Evolutionary conservation across 1,140 invertebrate genomes (phyloP).

Genomic region (Penaeus vannamei): DNA sequence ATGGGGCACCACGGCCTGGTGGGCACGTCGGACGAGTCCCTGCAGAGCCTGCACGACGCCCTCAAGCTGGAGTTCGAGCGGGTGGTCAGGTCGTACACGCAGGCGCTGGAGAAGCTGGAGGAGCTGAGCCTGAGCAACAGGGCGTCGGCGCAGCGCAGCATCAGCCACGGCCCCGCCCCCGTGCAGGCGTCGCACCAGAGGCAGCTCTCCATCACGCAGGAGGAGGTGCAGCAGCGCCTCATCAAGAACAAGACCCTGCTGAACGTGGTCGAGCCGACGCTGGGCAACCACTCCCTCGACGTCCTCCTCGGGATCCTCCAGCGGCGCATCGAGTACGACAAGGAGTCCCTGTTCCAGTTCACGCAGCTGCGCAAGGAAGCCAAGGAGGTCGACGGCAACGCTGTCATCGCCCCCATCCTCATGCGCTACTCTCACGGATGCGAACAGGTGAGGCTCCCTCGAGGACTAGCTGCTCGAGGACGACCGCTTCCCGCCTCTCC

Average conservation of each 20-base stretch:
- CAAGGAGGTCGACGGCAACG: slow-evolving; percentile 74
- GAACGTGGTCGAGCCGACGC: slow-evolving; percentile 84
- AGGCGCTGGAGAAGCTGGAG: slow-evolving; percentile 88
- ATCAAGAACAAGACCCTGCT: slow-evolving; percentile 93
- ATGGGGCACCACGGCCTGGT: slow-evolving; percentile 91
- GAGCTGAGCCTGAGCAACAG: slow-evolving; percentile 78
- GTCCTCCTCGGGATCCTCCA: slow-evolving; percentile 78
- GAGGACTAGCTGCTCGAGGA: too few species aligned
- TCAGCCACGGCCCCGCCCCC: slow-evolving; percentile 82
- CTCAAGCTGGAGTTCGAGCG: slow-evolving; percentile 87
- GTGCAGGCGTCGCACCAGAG: slow-evolving; percentile 91
- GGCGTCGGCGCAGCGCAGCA: slow-evolving; percentile 66
- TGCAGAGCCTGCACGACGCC: slow-evolving; percentile 78
- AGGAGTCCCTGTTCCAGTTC: slow-evolving; percentile 81
- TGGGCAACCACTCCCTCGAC: slow-evolving; percentile 75
- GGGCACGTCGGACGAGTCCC: slow-evolving; percentile 76
- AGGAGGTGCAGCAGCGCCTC: slow-evolving; percentile 85
- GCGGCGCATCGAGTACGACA: slow-evolving; percentile 80
- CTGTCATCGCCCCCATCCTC: slow-evolving; percentile 81
- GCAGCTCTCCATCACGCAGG: slow-evolving; percentile 84
- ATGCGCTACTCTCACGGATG: slow-evolving; percentile 89
- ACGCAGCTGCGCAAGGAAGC: slow-evolving; percentile 81
- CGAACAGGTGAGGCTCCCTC: slow-evolving; percentile 74
- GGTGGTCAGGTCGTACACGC: slow-evolving; percentile 88
- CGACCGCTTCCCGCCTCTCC: too few species aligned